Evolutionary conservation across 2,888 invertebrate genomes (phyloP).

Genomic region (Hypomecis punctinalis): DNA sequence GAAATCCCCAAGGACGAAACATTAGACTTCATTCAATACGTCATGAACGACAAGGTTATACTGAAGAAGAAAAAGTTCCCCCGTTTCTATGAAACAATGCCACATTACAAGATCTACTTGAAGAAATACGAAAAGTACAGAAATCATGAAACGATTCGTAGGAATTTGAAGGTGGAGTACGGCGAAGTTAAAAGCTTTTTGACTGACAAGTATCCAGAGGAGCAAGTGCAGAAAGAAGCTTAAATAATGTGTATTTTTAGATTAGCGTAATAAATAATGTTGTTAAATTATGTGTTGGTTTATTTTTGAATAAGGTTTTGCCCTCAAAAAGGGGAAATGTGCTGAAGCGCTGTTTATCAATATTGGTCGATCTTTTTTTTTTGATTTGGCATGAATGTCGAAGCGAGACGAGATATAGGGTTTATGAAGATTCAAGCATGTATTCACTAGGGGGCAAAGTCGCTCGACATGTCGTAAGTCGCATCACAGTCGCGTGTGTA

Average conservation of each 20-base stretch:
- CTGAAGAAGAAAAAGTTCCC: slow-evolving; percentile 87
- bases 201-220: slow-evolving; percentile 88
- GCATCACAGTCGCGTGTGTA: no score
- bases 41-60: slow-evolving; percentile 89
- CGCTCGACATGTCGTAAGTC: no score
- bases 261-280: slow-evolving; percentile 39
- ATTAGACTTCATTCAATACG: slow-evolving; percentile 88
- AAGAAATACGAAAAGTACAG: slow-evolving; percentile 89
- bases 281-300: background rate
- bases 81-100: slow-evolving; percentile 88
- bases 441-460: no score
- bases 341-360: no score
- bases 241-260: slow-evolving; percentile 43
- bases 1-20: slow-evolving; percentile 88
- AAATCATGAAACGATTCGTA: slow-evolving; percentile 88
- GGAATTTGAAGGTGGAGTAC: slow-evolving; percentile 87
- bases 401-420: no score
- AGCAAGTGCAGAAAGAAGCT: slow-evolving; percentile 58
- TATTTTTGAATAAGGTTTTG: background rate
- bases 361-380: no score
- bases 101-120: slow-evolving; percentile 87
- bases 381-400: no score
- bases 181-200: slow-evolving; percentile 90
- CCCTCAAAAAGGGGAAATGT: no score
- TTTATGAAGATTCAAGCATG: no score